These are phyloP conservation scores for Pterocles orientalis DNA, from an alignment of 2,113 vertebrate species.

Conservation along the genomic window DNA sequence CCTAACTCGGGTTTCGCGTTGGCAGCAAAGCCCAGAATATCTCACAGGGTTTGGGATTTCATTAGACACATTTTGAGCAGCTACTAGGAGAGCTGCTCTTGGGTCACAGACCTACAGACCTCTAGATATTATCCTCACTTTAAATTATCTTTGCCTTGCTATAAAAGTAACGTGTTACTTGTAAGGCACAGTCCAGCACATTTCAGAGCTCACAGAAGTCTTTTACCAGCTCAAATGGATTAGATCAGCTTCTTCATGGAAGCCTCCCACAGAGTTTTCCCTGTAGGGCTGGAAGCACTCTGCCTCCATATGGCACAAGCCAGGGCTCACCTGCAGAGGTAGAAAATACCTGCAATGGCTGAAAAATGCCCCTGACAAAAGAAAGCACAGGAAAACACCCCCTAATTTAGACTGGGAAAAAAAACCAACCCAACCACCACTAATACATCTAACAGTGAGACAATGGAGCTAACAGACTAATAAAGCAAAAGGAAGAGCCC, in stretches of 20 bases:
- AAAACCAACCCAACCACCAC: neutral
- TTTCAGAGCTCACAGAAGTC: neutral
- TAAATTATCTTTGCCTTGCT: neutral
- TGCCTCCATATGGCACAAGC: neutral
- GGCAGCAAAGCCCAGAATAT: slow-evolving; percentile 22
- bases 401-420: neutral
- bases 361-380: neutral
- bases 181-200: neutral
- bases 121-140: neutral
- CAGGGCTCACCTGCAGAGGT: neutral
- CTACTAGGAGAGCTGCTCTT: neutral
- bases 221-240: slow-evolving; percentile 18
- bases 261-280: neutral
- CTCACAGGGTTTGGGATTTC: slow-evolving; percentile 40
- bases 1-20: slow-evolving; percentile 44
- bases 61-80: neutral
- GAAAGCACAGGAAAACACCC: neutral
- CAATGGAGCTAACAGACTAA: neutral
- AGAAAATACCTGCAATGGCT: neutral
- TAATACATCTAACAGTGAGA: neutral
- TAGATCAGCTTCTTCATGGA: neutral
- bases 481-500: slow-evolving; percentile 6
- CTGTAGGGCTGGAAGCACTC: neutral
- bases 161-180: neutral
- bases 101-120: neutral